Percentiles rank a stretch among this genome's conserved stretches.
phyloP scores from a whole-genome alignment of 2,797 vertebrate genomes.

The Gymnoscopelus braueri region DNA sequence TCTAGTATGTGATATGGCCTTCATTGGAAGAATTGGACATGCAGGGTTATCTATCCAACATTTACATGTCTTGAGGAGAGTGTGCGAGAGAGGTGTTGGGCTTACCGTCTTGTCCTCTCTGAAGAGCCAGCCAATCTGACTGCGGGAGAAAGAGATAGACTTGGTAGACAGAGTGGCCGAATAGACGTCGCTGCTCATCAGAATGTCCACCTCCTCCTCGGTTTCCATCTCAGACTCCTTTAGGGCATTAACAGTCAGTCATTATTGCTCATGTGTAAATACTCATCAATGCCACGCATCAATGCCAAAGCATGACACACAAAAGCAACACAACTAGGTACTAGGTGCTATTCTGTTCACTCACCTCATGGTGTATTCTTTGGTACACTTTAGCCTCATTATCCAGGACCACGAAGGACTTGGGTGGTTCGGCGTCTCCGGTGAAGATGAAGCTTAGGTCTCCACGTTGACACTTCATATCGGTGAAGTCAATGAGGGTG shows the following conservation, averaged over 20 bases:
- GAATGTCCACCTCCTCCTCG: constrained; percentile 96
- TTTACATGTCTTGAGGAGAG: too few relatives aligned
- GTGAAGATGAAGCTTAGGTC: constrained; percentile 97
- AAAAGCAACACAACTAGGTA: too few relatives aligned
- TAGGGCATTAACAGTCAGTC: not conserved
- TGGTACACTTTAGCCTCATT: constrained; percentile 98
- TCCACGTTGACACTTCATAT: constrained; percentile 98
- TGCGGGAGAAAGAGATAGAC: constrained; percentile 93
- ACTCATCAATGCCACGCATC: constrained; percentile 2
- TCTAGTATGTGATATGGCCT: not conserved
- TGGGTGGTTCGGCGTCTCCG: constrained; percentile 89
- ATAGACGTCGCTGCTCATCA: constrained; percentile 98
- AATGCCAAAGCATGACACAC: too few relatives aligned
- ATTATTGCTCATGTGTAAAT: not conserved
- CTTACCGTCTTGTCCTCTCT: constrained; percentile 94
- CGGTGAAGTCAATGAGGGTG: constrained; percentile 96
- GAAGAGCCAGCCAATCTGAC: constrained; percentile 96
- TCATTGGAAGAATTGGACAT: too few relatives aligned
- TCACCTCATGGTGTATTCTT: constrained; percentile 96
- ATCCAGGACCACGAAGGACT: constrained; percentile 96
- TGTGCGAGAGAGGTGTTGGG: too few relatives aligned
- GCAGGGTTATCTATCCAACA: too few relatives aligned
- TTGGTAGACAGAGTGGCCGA: constrained; percentile 97
- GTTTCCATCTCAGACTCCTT: constrained; percentile 98
- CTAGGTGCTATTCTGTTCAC: not conserved